A percentile compares a stretch with the other conserved stretches of the same genome.
These are phyloP conservation scores for Drosophila imparisetae DNA, from an alignment of 2,888 invertebrate genomes.

Conservation along the genomic window DNA sequence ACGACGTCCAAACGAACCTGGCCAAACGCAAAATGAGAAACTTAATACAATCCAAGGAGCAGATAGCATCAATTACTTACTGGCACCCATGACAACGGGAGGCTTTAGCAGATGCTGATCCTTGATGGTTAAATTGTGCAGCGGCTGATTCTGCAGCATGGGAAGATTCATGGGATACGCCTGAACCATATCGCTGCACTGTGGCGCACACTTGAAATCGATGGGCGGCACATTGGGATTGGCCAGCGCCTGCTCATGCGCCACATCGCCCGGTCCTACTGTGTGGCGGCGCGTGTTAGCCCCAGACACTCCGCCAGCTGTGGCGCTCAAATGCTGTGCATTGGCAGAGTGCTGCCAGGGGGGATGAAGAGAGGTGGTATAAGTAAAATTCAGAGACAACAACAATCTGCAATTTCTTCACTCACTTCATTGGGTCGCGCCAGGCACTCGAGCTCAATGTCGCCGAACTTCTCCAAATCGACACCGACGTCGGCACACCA, in stretches of 20 bases:
- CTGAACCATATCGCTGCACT: conserved; percentile 65
- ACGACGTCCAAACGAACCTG: conserved; percentile 92
- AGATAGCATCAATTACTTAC: conserved; percentile 84
- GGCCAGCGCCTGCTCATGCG: conserved; percentile 90
- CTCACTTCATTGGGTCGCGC: conserved; percentile 81
- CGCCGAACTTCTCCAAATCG: conserved; percentile 84
- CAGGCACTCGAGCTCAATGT: conserved; percentile 83
- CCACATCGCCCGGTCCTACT: conserved; percentile 95
- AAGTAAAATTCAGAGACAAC: not conserved
- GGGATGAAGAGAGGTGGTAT: not conserved
- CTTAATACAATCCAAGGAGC: not conserved
- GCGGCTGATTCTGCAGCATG: conserved; percentile 92
- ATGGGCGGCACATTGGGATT: conserved; percentile 84
- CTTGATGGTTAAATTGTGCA: conserved; percentile 94
- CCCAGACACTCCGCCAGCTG: conserved; percentile 62
- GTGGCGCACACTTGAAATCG: conserved; percentile 82
- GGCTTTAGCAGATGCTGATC: conserved; percentile 97
- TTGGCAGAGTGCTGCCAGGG: conserved; percentile 60
- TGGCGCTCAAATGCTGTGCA: conserved; percentile 77
- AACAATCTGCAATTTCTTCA: not conserved
- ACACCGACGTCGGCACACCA: conserved; percentile 82
- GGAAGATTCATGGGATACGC: conserved; percentile 92
- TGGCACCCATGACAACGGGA: conserved; percentile 94
- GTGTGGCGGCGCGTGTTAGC: conserved; percentile 93
- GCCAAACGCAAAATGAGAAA: rapidly evolving